Evolutionary conservation across 2,797 vertebrate genomes (phyloP), one percentile per base, ranked within the genome.

Genomic region (Coranthus polyacanthus): DNA sequence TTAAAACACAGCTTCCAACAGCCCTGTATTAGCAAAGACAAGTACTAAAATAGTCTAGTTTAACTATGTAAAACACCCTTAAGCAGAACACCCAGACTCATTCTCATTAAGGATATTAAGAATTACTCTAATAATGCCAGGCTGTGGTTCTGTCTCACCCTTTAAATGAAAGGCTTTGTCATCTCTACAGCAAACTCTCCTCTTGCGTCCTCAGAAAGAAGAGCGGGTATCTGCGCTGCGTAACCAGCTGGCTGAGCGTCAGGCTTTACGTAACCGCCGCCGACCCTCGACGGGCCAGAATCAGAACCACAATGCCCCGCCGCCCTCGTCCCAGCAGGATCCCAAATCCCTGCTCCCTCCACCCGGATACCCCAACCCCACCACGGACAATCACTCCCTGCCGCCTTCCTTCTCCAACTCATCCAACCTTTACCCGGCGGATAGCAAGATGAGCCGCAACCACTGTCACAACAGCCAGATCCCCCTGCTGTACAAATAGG

Each of bases 391-490:
- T 82, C 92, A 94, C 86, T 74, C 93, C 3, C 82, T 93, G 12
- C 93, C 94, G 44, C 92, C 95, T 44, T 95, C 93, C 85, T 96
- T 92, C 87, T 92, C 91, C 72, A 96, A 89, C 85, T 95, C 92
- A n/a, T 95, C 92, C 49, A 88, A 85, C 74, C 90, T 96, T 15
- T 96, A 96, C 85, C 95, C 95, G 16, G 88, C 93, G 0, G 95
- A 96, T 0, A 94, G 94, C 85, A 96, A 96, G 86, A 94, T 97
- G 66, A 95, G 94, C 47, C 94, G 95, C 65, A 97, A 95, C 90
- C 96, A 96, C 90, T 98, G 97, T 85, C 96, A 97, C 57, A 94
- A 96, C 64, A 97, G 96, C 91, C 94, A 96, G 18, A 95, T 98
- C 73, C 96, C 96, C 6, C 93, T 97, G 69, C 95, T 98, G 66